Base-by-base conservation (phyloP, 2,113 vertebrate species). In the Sylvilagus bachmani region DNA sequence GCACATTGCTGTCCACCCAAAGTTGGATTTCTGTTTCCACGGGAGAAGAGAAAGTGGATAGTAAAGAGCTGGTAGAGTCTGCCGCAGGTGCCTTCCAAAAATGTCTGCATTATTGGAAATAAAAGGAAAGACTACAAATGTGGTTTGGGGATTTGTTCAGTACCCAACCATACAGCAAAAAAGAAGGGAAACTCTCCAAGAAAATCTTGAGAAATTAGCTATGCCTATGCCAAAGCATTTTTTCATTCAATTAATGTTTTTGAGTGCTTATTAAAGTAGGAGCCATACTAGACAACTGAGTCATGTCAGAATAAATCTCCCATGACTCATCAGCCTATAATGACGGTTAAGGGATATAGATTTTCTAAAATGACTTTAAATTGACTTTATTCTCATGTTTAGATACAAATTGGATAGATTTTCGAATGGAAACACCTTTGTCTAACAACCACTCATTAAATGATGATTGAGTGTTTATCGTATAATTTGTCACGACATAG, bases 51-150 rank as follows among this genome's bases (percentile, higher is more conserved):
- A 62, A 27, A 67, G 5, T 80, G 29, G 36, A 36, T 31, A 33
- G 11, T 83, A 79, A 25, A 61, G 73, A 91, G n/a, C 33, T 25
- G 58, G 8, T 67, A 73, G n/a, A 58, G n/a, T 89, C 25, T 79
- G 24, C 38, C 55, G n/a, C 16, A 2, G 13, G 22, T n/a, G 6
- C 33, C 84, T 55, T 79, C n/a, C 58, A 58, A 91, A 78, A 86
- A 29, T 38, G 29, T 74, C 55, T 49, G 3, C 29, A 29, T 64
- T 70, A 69, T 78, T 93, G 91, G 44, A 83, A 94, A 62, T 66
- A 91, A 73, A 86, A 86, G 27, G 33, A 89, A 80, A 79, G 51
- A 86, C 73, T 70, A 33, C 49, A 33, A 84, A 93, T 9, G n/a
- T 66, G 44, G 33, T 36, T 95, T 87, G 29, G 73, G 7, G 38